phyloP scores from a whole-genome alignment of 2,888 invertebrate genomes.

The Tupiocoris notatus region DNA sequence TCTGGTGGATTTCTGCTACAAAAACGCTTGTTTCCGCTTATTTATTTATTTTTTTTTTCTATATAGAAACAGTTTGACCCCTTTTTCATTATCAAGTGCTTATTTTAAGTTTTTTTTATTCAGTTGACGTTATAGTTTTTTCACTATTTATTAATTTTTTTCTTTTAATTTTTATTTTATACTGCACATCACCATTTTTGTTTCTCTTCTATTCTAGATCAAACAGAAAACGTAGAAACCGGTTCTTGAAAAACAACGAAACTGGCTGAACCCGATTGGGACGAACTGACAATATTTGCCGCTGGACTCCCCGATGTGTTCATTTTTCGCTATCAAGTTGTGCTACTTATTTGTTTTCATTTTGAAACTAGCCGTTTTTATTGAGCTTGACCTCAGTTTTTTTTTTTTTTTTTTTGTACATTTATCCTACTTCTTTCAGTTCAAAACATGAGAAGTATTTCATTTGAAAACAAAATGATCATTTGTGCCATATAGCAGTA shows the following conservation, averaged over 20 bases:
- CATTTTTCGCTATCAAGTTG: not conserved
- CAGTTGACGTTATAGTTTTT: not conserved
- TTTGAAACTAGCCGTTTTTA: not conserved
- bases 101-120: not conserved
- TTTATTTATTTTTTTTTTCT: too few relatives aligned
- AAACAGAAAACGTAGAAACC: not conserved
- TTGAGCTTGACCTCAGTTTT: not conserved
- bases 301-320: slow-evolving; percentile 5
- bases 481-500: slow-evolving; percentile 35
- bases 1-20: not conserved
- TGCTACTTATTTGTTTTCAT: not conserved
- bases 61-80: slow-evolving; percentile 1
- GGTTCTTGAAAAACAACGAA: slow-evolving; percentile 6
- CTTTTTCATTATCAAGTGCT: not conserved
- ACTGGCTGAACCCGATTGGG: slow-evolving; percentile 1
- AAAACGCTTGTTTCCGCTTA: too few relatives aligned
- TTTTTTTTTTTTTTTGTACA: slow-evolving; percentile 5
- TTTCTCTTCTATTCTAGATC: not conserved
- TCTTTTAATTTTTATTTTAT: slow-evolving; percentile 1
- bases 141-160: not conserved
- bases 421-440: not conserved
- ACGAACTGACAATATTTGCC: not conserved
- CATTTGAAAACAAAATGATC: slow-evolving; percentile 3
- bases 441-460: not conserved
- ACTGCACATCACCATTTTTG: slow-evolving; percentile 1